Conservation (phyloP, 2,888 invertebrate genomes). For the Nephrotoma guestfalica region DNA sequence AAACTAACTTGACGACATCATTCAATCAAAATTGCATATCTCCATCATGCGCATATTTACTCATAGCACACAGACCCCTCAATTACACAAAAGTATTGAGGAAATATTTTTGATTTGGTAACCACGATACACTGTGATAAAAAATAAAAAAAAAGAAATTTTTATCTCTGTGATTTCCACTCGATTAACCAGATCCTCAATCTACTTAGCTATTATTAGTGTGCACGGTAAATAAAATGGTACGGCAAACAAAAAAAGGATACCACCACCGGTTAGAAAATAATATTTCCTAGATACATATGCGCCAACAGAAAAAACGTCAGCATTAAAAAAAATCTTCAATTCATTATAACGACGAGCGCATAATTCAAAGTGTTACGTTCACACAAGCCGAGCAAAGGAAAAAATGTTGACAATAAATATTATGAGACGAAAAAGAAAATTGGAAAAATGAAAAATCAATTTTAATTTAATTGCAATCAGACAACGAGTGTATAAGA, state of each 20-base stretch:
- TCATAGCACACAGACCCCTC: not conserved
- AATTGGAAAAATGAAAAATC: not conserved
- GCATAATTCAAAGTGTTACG: not conserved
- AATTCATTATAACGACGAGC: not conserved
- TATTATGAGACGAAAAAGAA: not conserved
- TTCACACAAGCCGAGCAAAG: not conserved
- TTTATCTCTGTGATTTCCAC: conserved; percentile 3
- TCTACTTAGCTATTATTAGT: not conserved
- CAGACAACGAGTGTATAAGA: not conserved
- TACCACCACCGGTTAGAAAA: not conserved
- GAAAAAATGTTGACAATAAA: not conserved
- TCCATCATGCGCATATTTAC: not conserved
- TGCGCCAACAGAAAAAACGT: not conserved
- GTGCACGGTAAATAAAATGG: not conserved
- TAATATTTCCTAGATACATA: not conserved
- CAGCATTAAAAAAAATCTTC: not conserved
- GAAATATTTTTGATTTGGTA: not conserved
- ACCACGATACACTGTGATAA: not conserved
- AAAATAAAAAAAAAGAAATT: not conserved
- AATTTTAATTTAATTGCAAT: not conserved
- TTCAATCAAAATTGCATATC: not conserved
- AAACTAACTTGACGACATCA: not conserved
- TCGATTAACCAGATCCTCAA: not conserved
- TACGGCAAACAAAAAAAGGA: not conserved
- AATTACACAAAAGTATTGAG: not conserved